A percentile compares a stretch with the other conserved stretches of the same genome.
phyloP scores from a whole-genome alignment of 2,888 invertebrate genomes.

The Harmothoe impar region DNA sequence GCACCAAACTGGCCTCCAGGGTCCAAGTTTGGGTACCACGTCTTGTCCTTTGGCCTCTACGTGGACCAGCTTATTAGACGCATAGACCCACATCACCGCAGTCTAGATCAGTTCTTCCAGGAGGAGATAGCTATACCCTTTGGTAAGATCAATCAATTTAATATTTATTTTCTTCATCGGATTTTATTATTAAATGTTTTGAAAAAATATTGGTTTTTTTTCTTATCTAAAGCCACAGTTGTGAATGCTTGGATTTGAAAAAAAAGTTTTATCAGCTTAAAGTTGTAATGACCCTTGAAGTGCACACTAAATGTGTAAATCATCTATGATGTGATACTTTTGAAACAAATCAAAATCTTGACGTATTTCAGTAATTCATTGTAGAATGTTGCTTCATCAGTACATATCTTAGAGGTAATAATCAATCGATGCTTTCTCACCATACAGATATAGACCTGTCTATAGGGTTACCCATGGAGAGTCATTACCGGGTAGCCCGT shows the following conservation, averaged over 20 bases:
- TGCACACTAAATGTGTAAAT: no score
- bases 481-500: conserved; percentile 73
- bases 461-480: conserved; percentile 74
- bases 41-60: conserved; percentile 83
- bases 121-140: conserved; percentile 80
- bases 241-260: no score
- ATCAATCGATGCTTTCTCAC: neutral
- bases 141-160: conserved; percentile 72
- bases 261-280: no score
- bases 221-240: neutral
- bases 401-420: neutral
- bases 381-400: no score
- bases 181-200: neutral
- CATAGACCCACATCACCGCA: conserved; percentile 82
- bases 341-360: no score
- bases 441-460: conserved; percentile 75
- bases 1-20: conserved; percentile 80
- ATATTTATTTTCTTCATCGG: neutral
- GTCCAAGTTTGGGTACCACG: conserved; percentile 82
- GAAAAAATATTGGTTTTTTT: neutral
- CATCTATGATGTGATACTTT: no score
- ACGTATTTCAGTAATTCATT: no score
- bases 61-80: conserved; percentile 82
- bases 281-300: no score
- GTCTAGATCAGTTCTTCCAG: conserved; percentile 81